Evolutionary conservation across 2,797 vertebrate species (phyloP).

Genomic region (Rhinogobio ventralis): DNA sequence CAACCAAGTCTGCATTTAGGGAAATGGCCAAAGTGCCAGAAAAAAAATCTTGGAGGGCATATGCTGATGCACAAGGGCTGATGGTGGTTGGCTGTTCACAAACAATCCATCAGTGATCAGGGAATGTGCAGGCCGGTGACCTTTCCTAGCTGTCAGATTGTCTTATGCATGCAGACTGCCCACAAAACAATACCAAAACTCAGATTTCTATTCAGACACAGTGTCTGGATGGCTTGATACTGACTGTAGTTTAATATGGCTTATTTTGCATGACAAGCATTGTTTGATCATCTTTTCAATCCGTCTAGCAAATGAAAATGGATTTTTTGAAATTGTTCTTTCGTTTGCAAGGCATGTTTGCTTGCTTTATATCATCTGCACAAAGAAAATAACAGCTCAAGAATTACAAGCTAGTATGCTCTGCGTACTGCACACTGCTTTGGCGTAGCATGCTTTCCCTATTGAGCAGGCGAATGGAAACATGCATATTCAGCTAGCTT

Average conservation of each 20-base stretch:
- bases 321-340: neutral
- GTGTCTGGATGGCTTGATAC: slow-evolving; percentile 21
- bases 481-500: slow-evolving; percentile 53
- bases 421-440: slow-evolving; percentile 10
- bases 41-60: slow-evolving; percentile 3
- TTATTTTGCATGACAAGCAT: slow-evolving; percentile 13
- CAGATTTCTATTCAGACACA: neutral
- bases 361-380: neutral
- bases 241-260: neutral
- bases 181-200: slow-evolving; percentile 27
- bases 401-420: neutral
- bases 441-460: slow-evolving; percentile 40
- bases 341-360: slow-evolving; percentile 14
- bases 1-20: slow-evolving; percentile 63
- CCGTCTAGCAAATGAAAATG: neutral
- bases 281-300: slow-evolving; percentile 3
- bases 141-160: slow-evolving; percentile 62
- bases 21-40: slow-evolving; percentile 38
- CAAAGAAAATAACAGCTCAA: slow-evolving; percentile 7
- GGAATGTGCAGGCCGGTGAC: slow-evolving; percentile 59
- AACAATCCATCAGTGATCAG: slow-evolving; percentile 57
- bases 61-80: slow-evolving; percentile 23
- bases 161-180: slow-evolving; percentile 49
- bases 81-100: slow-evolving; percentile 39
- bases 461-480: slow-evolving; percentile 18